Evolutionary conservation across 2,797 vertebrate genomes (phyloP).

Genomic region (Eremophila alpestris): DNA sequence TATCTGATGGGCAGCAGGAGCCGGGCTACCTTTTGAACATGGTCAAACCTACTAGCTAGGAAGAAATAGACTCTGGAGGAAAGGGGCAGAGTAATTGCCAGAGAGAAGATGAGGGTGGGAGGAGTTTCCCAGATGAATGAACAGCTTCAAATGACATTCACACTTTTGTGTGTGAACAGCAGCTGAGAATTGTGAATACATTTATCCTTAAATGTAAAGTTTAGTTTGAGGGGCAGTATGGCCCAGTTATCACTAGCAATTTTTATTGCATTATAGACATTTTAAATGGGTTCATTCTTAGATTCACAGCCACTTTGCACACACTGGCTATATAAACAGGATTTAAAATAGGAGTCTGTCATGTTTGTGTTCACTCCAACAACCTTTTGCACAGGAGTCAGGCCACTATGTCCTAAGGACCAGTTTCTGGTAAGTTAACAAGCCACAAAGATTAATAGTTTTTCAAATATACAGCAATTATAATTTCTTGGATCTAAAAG

Average conservation of each 20-base stretch:
- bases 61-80: background rate
- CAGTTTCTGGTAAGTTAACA: background rate
- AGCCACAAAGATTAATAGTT: background rate
- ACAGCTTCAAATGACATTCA: background rate
- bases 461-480: constrained; percentile 1
- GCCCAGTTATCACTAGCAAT: background rate
- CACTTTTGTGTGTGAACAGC: background rate
- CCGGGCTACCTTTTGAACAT: background rate
- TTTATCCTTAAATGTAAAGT: background rate
- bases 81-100: constrained; percentile 16
- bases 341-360: background rate
- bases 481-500: background rate
- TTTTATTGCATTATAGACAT: background rate
- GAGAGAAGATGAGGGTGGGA: background rate
- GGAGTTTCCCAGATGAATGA: background rate
- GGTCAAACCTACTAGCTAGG: background rate
- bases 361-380: background rate
- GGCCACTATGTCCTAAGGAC: background rate
- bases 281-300: background rate
- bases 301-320: background rate
- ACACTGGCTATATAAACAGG: background rate
- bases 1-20: background rate
- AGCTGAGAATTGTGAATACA: background rate
- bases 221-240: background rate
- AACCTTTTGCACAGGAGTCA: background rate